phyloP scores from a whole-genome alignment of 2,113 vertebrate species.

The Tupaia tana region DNA sequence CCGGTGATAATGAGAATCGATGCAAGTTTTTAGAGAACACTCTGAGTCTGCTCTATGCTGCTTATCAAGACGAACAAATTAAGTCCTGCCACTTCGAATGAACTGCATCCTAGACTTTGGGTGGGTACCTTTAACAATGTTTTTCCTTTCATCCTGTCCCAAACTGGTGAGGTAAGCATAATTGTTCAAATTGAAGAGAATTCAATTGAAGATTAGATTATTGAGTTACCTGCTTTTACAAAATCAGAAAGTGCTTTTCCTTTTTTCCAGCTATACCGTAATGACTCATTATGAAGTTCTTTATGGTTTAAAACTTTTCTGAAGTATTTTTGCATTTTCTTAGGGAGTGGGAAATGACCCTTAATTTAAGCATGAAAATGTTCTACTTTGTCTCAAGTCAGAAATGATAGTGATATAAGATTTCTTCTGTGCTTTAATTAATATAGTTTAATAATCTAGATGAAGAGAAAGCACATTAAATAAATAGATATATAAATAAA shows the following conservation, averaged over 20 bases:
- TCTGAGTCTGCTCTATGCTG: too few species aligned
- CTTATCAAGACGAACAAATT: not conserved
- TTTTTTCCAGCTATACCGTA: not conserved
- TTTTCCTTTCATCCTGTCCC: not conserved
- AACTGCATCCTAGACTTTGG: not conserved
- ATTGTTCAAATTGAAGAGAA: not conserved
- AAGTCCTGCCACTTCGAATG: not conserved
- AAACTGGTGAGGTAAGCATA: not conserved
- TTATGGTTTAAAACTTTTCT: not conserved
- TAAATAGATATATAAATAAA: not conserved
- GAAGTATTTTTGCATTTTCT: not conserved
- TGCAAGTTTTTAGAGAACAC: not conserved
- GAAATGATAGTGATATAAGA: not conserved
- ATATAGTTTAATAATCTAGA: not conserved
- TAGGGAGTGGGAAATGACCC: not conserved
- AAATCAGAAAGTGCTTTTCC: not conserved
- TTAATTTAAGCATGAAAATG: not conserved
- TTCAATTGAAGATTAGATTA: not conserved
- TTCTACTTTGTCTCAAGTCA: not conserved
- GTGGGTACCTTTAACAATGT: not conserved
- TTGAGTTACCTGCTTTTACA: not conserved
- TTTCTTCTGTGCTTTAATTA: not conserved
- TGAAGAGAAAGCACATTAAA: not conserved
- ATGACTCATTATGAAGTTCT: not conserved
- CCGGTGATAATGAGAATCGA: not conserved